These are phyloP conservation scores for Drosophila macrothrix DNA, from an alignment of 2,888 invertebrate species.

Conservation along the genomic window DNA sequence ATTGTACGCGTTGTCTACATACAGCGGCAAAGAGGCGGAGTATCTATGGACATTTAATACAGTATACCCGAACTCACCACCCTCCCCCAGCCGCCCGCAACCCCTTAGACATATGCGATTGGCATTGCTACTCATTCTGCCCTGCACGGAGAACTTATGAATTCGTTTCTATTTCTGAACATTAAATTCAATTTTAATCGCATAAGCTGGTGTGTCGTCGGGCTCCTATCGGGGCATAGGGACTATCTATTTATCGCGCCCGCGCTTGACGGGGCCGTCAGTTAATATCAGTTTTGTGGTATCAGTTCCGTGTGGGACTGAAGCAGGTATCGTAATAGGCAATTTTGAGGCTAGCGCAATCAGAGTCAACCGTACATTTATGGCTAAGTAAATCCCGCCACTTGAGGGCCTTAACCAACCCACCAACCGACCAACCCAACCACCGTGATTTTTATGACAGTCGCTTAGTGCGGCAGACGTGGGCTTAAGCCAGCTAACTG, in stretches of 20 bases:
- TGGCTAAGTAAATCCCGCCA: conserved; percentile 79
- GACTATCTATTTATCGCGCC: conserved; percentile 71
- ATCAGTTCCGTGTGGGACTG: conserved; percentile 37
- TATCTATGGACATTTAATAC: conserved; percentile 68
- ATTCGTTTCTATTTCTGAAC: conserved; percentile 63
- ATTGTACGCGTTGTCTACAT: conserved; percentile 18
- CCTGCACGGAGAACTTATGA: conserved; percentile 12
- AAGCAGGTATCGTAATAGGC: conserved; percentile 57
- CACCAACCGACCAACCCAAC: not conserved
- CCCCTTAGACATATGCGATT: conserved; percentile 18
- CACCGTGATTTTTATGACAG: conserved; percentile 80
- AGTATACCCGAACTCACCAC: conserved; percentile 19
- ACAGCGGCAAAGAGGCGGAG: conserved; percentile 28
- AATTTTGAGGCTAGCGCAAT: conserved; percentile 51
- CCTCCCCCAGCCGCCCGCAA: not conserved
- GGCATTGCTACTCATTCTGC: conserved; percentile 14
- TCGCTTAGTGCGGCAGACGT: conserved; percentile 56
- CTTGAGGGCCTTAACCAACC: conserved; percentile 66
- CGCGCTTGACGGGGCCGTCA: conserved; percentile 40
- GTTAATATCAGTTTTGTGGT: conserved; percentile 60
- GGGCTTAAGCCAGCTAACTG: conserved; percentile 51
- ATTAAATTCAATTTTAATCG: conserved; percentile 79
- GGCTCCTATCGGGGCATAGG: conserved; percentile 48
- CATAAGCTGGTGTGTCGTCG: conserved; percentile 73
- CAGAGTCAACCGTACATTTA: conserved; percentile 58